Percentiles rank a stretch among this genome's conserved stretches.
Conservation (phyloP, 2,113 vertebrate species). For the Eurypyga helias region DNA sequence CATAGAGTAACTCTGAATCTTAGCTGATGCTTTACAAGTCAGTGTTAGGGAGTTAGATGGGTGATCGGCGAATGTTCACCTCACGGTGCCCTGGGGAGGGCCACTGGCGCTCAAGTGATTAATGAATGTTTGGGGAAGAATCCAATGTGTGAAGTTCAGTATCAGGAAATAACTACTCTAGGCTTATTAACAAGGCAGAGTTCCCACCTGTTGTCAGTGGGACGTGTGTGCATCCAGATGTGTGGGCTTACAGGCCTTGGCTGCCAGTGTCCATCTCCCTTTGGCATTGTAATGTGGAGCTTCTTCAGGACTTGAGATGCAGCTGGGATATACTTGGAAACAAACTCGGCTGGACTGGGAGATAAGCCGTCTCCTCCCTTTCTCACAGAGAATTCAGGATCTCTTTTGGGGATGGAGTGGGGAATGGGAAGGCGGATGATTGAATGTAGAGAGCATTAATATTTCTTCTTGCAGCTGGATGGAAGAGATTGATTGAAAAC, state of each 20-base stretch:
- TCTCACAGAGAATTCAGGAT: background rate
- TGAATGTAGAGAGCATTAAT: background rate
- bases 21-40: background rate
- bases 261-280: background rate
- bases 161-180: background rate
- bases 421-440: background rate
- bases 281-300: accelerated
- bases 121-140: no score
- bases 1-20: background rate
- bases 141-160: background rate
- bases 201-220: background rate
- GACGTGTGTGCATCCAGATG: background rate
- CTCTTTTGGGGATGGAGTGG: background rate
- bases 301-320: background rate
- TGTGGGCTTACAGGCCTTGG: background rate
- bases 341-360: background rate
- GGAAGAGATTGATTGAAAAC: background rate
- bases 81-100: background rate
- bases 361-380: background rate
- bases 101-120: background rate
- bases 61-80: background rate
- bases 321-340: background rate
- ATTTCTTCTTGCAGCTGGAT: background rate
- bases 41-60: background rate
- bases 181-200: background rate